Evolutionary conservation across 2,888 invertebrate species (phyloP).

Genomic region (Ptilodon capucinus): DNA sequence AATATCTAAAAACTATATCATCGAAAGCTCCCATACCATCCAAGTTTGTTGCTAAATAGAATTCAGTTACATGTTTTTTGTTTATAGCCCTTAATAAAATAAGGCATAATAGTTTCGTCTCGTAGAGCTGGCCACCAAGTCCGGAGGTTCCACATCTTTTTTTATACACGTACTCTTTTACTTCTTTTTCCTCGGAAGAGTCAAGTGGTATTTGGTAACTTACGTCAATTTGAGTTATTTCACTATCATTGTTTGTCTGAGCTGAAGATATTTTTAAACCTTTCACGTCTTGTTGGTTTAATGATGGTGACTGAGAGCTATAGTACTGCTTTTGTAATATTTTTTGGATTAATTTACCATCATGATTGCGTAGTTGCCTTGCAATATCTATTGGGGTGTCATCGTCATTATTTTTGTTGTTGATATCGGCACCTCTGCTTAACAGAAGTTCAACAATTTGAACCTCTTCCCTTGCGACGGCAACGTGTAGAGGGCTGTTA

Average conservation of each 20-base stretch:
- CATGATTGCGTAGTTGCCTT: conserved; percentile 3
- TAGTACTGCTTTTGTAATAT: neutral
- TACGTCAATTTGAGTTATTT: too few species aligned
- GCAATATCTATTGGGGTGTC: conserved; percentile 31
- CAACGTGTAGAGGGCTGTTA: conserved; percentile 34
- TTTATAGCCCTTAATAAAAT: conserved; percentile 23
- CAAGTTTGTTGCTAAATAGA: conserved; percentile 22
- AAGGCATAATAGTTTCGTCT: conserved; percentile 30
- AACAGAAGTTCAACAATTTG: conserved; percentile 25
- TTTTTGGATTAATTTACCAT: neutral
- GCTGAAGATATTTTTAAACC: neutral
- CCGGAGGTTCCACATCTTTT: conserved; percentile 27
- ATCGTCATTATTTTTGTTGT: conserved; percentile 17
- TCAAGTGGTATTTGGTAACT: neutral
- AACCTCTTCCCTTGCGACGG: conserved; percentile 22
- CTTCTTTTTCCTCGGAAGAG: neutral
- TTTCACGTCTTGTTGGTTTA: neutral
- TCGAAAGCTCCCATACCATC: conserved; percentile 30
- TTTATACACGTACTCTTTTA: conserved; percentile 5
- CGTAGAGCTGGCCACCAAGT: conserved; percentile 30
- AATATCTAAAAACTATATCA: conserved; percentile 30
- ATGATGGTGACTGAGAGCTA: neutral
- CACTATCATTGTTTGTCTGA: too few species aligned
- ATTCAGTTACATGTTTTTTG: conserved; percentile 14
- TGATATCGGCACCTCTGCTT: conserved; percentile 22